Percentiles rank a stretch among this genome's conserved stretches.
These are phyloP conservation scores for Limnephilus rhombicus DNA, from an alignment of 2,888 invertebrate species.

Conservation along the genomic window DNA sequence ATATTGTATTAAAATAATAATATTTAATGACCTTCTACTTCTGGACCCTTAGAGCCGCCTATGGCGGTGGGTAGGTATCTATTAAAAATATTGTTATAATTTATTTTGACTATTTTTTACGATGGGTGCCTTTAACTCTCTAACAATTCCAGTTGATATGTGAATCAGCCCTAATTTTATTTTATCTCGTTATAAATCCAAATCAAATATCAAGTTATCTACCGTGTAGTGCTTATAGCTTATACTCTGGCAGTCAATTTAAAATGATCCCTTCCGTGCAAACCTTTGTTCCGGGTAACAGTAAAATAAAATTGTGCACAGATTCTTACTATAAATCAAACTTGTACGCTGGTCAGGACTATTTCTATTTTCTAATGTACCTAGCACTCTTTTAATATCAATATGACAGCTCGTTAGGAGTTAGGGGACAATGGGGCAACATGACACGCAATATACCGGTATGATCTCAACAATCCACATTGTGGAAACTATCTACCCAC, in stretches of 20 bases:
- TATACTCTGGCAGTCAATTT: neutral
- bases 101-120: no score
- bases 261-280: neutral
- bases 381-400: neutral
- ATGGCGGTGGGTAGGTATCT: no score
- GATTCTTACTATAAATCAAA: neutral
- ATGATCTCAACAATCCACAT: constrained; percentile 9
- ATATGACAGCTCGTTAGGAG: constrained; percentile 20
- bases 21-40: no score
- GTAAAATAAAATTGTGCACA: neutral
- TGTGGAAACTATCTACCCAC: neutral
- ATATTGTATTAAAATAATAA: no score
- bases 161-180: no score
- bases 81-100: no score
- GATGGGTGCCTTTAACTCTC: no score
- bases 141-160: no score
- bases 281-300: neutral
- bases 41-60: no score
- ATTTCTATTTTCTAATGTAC: constrained; percentile 3
- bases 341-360: neutral
- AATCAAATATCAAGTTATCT: neutral
- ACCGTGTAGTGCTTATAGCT: neutral
- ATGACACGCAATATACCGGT: neutral
- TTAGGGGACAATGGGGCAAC: constrained; percentile 7
- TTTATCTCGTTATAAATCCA: neutral